These are phyloP conservation scores for Anastrepha obliqua DNA, from an alignment of 1,140 invertebrate species.

Conservation along the genomic window DNA sequence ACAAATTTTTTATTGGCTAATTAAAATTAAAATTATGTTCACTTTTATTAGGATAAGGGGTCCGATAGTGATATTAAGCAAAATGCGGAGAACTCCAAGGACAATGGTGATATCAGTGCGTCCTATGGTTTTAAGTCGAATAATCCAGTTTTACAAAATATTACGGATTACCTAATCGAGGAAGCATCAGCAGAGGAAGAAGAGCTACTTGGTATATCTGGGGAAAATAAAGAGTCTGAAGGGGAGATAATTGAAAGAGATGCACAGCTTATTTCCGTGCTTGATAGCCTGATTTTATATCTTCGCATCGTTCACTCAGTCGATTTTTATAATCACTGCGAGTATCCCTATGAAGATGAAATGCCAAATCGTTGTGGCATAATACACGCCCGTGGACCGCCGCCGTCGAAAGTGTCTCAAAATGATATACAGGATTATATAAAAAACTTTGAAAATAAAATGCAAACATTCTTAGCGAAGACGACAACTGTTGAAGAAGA, in stretches of 20 bases:
- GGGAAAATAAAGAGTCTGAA: conserved; percentile 76
- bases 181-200: conserved; percentile 99
- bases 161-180: conserved; percentile 98
- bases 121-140: conserved; percentile 88
- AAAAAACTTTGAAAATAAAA: conserved; percentile 88
- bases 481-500: conserved; percentile 83
- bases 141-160: conserved; percentile 97
- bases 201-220: conserved; percentile 88
- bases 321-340: conserved; percentile 99
- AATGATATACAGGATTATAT: conserved; percentile 87
- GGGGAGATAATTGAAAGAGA: conserved; percentile 85
- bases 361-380: conserved; percentile 99
- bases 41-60: conserved; percentile 34
- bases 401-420: conserved; percentile 85
- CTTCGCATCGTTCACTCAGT: conserved; percentile 97
- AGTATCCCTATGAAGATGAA: conserved; percentile 99
- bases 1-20: background rate
- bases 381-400: conserved; percentile 94
- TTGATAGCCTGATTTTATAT: conserved; percentile 90
- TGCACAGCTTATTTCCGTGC: conserved; percentile 83
- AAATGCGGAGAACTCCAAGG: conserved; percentile 25
- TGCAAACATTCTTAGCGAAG: conserved; percentile 89
- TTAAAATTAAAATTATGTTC: background rate
- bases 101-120: background rate
- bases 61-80: background rate